A percentile compares a stretch with the other conserved stretches of the same genome.
These are phyloP conservation scores for Asteroscopus sphinx DNA, from an alignment of 2,888 invertebrate genomes.

Conservation along the genomic window DNA sequence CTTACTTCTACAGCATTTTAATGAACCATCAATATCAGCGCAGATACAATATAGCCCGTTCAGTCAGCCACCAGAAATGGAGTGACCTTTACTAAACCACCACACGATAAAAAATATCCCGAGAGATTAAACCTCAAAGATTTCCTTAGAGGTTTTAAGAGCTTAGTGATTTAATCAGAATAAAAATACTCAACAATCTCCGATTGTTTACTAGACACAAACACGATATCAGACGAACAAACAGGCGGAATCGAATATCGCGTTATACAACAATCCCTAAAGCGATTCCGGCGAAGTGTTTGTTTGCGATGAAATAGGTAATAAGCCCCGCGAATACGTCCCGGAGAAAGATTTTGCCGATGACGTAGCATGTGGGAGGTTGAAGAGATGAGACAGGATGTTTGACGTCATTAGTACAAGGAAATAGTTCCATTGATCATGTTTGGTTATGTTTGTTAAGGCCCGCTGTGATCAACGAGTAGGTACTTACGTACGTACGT, in stretches of 20 bases:
- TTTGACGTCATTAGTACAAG: constrained; percentile 20
- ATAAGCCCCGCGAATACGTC: constrained; percentile 38
- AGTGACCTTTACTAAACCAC: too few species aligned
- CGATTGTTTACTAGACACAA: constrained; percentile 24
- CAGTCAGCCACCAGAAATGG: too few species aligned
- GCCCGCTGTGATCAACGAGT: neutral
- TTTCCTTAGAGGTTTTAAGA: neutral
- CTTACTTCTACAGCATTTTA: too few species aligned
- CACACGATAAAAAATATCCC: too few species aligned
- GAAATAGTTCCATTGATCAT: neutral
- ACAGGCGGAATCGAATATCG: constrained; percentile 25
- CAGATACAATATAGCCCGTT: too few species aligned
- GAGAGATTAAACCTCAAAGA: too few species aligned
- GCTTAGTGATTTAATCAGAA: constrained; percentile 12
- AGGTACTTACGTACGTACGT: too few species aligned
- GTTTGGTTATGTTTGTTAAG: constrained; percentile 7
- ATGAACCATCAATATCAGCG: too few species aligned
- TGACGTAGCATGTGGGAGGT: constrained; percentile 39
- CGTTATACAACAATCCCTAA: constrained; percentile 39
- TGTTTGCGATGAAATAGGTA: constrained; percentile 40
- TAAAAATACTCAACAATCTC: constrained; percentile 12
- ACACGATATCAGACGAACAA: constrained; percentile 31
- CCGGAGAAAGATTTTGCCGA: constrained; percentile 28
- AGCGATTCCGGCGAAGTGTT: constrained; percentile 40
- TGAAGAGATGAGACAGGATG: neutral